Percentiles rank a stretch among this genome's conserved stretches.
phyloP scores from a whole-genome alignment of 1,140 invertebrate genomes.

The Melanaphis sacchari region DNA sequence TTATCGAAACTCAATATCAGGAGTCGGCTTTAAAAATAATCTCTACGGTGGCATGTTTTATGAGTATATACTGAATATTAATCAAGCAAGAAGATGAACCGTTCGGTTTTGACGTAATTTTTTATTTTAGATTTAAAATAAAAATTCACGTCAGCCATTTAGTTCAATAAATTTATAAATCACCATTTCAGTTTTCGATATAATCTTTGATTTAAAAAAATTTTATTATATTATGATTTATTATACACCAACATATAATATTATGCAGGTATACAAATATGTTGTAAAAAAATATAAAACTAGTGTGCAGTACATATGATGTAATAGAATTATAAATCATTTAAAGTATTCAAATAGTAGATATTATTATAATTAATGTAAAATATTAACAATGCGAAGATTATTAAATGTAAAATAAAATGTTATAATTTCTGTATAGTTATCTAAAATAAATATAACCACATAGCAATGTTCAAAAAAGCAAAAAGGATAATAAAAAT shows the following conservation, averaged over 20 bases:
- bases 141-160: neutral
- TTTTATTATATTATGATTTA: neutral
- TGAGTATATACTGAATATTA: neutral
- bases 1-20: neutral
- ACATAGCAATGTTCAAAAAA: neutral
- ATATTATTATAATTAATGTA: neutral
- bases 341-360: neutral
- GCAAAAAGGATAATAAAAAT: neutral
- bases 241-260: neutral
- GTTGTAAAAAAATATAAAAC: neutral
- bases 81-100: neutral
- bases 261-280: neutral
- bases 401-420: neutral
- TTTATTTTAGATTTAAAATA: neutral
- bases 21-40: constrained; percentile 12
- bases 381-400: neutral
- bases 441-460: neutral
- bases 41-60: neutral
- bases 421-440: neutral
- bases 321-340: neutral
- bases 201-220: neutral
- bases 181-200: neutral
- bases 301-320: neutral
- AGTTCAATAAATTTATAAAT: neutral
- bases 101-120: neutral